Evolutionary conservation across 2,113 vertebrate genomes (phyloP).

Genomic region (Bolborhynchus lineola): DNA sequence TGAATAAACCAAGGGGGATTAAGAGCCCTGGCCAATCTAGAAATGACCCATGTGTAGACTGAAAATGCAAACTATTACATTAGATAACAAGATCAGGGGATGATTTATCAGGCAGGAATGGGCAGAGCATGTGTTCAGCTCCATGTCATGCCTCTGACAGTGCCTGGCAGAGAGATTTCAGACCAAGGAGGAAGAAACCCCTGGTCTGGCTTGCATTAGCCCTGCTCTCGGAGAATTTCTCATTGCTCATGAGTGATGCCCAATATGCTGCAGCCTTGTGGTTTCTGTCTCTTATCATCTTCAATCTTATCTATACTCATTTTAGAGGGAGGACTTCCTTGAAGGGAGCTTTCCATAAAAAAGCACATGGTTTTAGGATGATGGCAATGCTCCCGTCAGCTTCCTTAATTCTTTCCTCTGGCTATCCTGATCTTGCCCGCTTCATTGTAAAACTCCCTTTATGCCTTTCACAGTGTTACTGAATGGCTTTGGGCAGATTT

Average conservation of each 20-base stretch:
- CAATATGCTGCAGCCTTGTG: neutral
- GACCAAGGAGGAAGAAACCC: neutral
- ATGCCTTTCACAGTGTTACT: neutral
- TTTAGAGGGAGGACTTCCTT: neutral
- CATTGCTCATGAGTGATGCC: neutral
- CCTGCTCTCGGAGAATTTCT: accelerated
- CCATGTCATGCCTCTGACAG: neutral
- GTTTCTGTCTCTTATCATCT: neutral
- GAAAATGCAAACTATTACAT: neutral
- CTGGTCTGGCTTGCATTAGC: neutral
- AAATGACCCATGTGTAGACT: neutral
- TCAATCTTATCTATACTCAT: neutral
- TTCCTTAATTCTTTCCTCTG: neutral
- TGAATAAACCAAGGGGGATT: neutral
- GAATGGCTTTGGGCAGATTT: neutral
- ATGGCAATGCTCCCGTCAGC: neutral
- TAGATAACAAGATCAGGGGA: neutral
- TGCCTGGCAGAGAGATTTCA: neutral
- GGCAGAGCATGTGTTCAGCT: neutral
- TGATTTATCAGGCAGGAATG: neutral
- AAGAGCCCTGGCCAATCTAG: neutral
- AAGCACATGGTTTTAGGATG: neutral
- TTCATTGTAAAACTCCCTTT: neutral
- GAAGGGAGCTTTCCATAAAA: neutral
- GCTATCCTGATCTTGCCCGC: neutral